Conservation (phyloP, 35 echinoderm and acorn worm species). For the Heliocidaris erythrogramma region DNA sequence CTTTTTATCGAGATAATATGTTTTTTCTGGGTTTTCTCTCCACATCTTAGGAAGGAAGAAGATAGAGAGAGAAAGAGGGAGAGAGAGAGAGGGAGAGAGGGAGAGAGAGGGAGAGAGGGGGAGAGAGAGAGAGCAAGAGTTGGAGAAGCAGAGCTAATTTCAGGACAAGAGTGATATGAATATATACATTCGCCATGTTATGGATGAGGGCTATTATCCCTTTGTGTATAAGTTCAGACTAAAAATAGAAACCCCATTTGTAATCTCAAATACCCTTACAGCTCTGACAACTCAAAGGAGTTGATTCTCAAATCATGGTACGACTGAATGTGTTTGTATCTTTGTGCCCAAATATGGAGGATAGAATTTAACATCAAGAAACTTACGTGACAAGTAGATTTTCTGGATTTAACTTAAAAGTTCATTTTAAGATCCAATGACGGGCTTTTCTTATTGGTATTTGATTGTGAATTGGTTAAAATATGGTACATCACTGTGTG, state of each 20-base stretch:
- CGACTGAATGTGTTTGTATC: neutral
- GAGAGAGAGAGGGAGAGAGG: too few species aligned
- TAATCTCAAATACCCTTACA: conserved; percentile 6
- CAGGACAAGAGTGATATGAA: neutral
- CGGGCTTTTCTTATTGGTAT: too few species aligned
- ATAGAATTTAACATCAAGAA: neutral
- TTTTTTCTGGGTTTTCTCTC: too few species aligned
- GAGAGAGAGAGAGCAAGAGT: too few species aligned
- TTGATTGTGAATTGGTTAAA: too few species aligned
- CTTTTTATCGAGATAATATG: too few species aligned
- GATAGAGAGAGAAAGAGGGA: too few species aligned
- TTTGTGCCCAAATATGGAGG: neutral
- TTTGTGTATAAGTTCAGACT: neutral
- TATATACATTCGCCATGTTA: neutral
- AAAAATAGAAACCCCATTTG: conserved; percentile 5
- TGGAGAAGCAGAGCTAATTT: neutral
- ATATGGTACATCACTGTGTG: too few species aligned
- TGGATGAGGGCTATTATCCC: neutral
- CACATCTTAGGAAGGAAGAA: too few species aligned
- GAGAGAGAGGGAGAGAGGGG: too few species aligned
- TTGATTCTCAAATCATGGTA: neutral
- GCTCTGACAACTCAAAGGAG: neutral
- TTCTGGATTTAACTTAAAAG: neutral
- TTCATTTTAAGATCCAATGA: neutral
- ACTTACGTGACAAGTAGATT: neutral